phyloP scores from a whole-genome alignment of 2,888 invertebrate genomes.

The Eristalis arbustorum region DNA sequence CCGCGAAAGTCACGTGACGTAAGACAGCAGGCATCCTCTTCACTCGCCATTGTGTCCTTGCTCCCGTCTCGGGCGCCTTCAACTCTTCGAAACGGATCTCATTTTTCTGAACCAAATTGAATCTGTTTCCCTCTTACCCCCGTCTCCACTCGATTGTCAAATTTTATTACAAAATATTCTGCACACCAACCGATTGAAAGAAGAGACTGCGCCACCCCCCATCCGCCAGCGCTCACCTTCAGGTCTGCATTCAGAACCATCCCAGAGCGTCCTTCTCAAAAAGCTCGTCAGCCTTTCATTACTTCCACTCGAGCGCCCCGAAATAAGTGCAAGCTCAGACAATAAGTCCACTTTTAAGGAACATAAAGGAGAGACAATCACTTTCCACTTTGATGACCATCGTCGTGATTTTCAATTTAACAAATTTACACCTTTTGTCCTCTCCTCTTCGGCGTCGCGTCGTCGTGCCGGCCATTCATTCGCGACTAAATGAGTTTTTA shows the following conservation, averaged over 20 bases:
- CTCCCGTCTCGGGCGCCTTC: too few relatives aligned
- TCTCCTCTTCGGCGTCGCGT: not conserved
- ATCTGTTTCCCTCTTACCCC: not conserved
- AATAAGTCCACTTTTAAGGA: slow-evolving; percentile 53
- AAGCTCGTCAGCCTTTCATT: slow-evolving; percentile 3
- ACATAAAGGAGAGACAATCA: slow-evolving; percentile 42
- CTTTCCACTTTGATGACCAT: slow-evolving; percentile 66
- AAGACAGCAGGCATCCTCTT: too few relatives aligned
- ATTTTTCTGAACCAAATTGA: not conserved
- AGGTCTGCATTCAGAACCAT: not conserved
- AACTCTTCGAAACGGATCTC: not conserved
- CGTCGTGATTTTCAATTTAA: slow-evolving; percentile 68
- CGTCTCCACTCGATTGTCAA: not conserved
- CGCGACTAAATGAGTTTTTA: slow-evolving; percentile 64
- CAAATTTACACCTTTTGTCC: slow-evolving; percentile 64
- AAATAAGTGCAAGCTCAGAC: slow-evolving; percentile 59
- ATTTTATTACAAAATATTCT: not conserved
- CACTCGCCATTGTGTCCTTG: too few relatives aligned
- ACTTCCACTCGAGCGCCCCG: slow-evolving; percentile 38
- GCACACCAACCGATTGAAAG: not conserved
- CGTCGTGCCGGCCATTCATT: slow-evolving; percentile 43
- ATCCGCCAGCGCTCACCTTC: too few relatives aligned
- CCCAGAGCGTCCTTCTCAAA: not conserved
- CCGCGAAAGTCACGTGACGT: too few relatives aligned
- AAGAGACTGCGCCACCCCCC: not conserved